Evolutionary conservation across 2,888 invertebrate genomes (phyloP), one percentile per base, ranked within the genome.

Genomic region (Aelia acuminata): DNA sequence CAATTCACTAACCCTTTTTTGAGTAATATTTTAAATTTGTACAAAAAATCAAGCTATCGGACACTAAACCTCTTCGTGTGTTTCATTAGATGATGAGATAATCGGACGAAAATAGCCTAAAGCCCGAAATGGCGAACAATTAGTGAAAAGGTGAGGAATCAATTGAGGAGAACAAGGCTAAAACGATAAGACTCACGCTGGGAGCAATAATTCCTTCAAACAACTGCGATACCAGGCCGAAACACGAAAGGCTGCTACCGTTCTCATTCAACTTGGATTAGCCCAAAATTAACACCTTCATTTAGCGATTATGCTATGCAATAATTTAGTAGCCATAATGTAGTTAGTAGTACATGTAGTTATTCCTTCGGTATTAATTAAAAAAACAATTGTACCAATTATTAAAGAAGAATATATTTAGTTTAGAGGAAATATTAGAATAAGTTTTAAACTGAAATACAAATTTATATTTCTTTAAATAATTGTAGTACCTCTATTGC

Each of bases 121-220:
- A 57, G 43, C n/a, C 80, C 43, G 43, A 47, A 70, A 70, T 35
- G n/a, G 80, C 0, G 80, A 80, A 80, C 80, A 39, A 80, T 80
- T 80, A 80, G 80, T n/a, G 80, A 80, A 80, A 47, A 80, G 80
- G 39, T 80, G 80, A 80, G 47, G 80, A 80, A 80, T 80, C 80
- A 80, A 80, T 80, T 80, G 80, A 43, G 43, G 80, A 22, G 80
- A 80, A 80, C n/a, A 43, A 47, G 80, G 43, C n/a, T n/a, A 11
- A 20, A 0, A 43, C n/a, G 80, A 80, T 80, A 80, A 80, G 80
- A 20, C 43, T n/a, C 80, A 80, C 80, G 80, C 43, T 39, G 43
- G 22, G 35, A 35, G 80, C 80, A 80, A 80, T 80, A 80, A 80
- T 80, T 80, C 80, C 80, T 47, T 39, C 80, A 39, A 80, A 80